These are phyloP conservation scores for Muschampia plurimacula DNA, from an alignment of 2,888 invertebrate species.

Conservation along the genomic window DNA sequence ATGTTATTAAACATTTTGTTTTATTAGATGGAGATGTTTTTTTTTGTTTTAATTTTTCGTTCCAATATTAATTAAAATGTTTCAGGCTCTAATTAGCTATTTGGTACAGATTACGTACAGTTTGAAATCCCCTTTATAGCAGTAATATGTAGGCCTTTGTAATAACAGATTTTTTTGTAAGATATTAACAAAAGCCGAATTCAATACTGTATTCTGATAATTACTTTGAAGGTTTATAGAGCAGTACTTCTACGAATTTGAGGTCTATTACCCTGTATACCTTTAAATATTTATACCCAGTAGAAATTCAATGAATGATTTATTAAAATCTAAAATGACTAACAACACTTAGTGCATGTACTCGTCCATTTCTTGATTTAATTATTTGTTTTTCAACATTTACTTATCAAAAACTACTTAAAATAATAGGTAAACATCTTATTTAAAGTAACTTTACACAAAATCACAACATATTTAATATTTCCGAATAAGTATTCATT, in stretches of 20 bases:
- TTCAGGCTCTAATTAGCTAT: no score
- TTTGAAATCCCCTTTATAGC: no score
- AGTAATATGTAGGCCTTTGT: no score
- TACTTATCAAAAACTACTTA: constrained; percentile 85
- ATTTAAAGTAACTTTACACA: constrained; percentile 80
- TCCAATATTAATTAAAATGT: no score
- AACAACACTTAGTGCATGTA: constrained; percentile 50
- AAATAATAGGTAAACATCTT: constrained; percentile 63
- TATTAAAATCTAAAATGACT: constrained; percentile 1
- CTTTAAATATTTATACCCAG: constrained; percentile 49
- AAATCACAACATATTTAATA: constrained; percentile 75
- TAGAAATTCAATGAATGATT: background rate
- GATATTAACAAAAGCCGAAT: no score
- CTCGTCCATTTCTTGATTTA: constrained; percentile 72
- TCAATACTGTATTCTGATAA: background rate
- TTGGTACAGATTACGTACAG: no score
- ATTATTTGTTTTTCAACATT: constrained; percentile 66
- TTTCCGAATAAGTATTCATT: constrained; percentile 57
- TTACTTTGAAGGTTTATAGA: background rate
- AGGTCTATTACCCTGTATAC: constrained; percentile 79
- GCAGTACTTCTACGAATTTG: constrained; percentile 35
- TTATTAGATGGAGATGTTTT: no score
- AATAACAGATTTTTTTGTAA: no score
- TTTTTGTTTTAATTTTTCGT: no score
- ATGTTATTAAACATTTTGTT: no score